Evolutionary conservation across 2,113 vertebrate genomes (phyloP), one percentile per base, ranked within the genome.

Genomic region (Nothobranchius furzeri): DNA sequence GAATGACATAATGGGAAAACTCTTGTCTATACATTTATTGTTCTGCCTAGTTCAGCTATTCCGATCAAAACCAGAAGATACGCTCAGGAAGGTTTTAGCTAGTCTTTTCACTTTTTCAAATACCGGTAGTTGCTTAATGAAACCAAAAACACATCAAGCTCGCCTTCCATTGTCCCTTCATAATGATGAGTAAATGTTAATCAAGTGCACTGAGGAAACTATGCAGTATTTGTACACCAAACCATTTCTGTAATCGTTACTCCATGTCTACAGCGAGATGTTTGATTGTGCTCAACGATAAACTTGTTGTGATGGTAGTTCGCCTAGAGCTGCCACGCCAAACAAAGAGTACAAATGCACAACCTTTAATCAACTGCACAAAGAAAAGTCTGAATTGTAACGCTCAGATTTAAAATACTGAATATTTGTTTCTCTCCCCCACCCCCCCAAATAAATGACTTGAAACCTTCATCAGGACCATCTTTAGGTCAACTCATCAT

Each of bases 21-120:
- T 76, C 60, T 74, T 73, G 71, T 86, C 68, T 80, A 69, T 56
- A 82, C 57, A 64, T 67, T 75, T 54, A 52, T 85, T 85, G 61
- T 83, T 83, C 82, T 82, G 68, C 83, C 76, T 48, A 58, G 66
- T 67, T 85, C 70, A 60, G 62, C 64, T 54, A 48, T 84, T 87
- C 57, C 84, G 57, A 78, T 78, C 55, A 75, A 57, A 77, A 76
- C 89, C 69, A 81, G 81, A 90, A 57, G 65, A 89, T 46, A 62
- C 78, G 84, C 93, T 94, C 92, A 93, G 91, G 92, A 93, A 93
- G 83, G 89, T 87, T 65, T 87, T 63, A 69, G 73, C 74, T 85
- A 89, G 90, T 88, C 81, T 93, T 93, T 91, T 90, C 85, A 87
- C 88, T 91, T 91, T 90, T 89, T 81, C 85, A 90, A 86, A 89